Base-by-base conservation (phyloP, 2,888 invertebrate species). In the Halictus ligatus region DNA sequence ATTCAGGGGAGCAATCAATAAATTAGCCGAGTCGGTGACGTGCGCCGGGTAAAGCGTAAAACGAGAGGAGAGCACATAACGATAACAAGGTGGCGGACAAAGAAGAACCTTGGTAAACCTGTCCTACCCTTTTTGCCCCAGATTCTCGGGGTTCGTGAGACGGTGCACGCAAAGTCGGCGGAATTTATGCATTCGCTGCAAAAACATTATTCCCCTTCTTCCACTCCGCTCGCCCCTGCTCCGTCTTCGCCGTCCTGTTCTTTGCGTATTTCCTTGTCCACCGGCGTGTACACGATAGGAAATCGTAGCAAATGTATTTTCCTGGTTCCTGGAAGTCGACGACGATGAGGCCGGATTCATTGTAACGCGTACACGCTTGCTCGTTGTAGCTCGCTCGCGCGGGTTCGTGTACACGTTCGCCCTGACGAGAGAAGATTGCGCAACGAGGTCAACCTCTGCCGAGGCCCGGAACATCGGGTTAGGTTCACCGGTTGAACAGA, bases 71-170 rank as follows among this genome's bases (percentile, higher is more conserved):
- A 74, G 84, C 75, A 78, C 74, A 71, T 81, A 78, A 81, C 75
- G 87, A 80, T 82, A 82, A 83, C 89, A 85, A 89, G 88, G 88
- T 85, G 88, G 84, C 85, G 79, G 82, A 81, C 87, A 89, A 90
- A 85, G 85, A 88, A 88, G 85, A 88, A 87, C 89, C 91, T 89
- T 86, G 86, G 90, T 88, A 84, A 88, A 88, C 89, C 87, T 88
- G 91, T 89, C 82, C 83, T 80, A 85, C 88, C 84, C 85, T 89
- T 90, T 91, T 91, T 90, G 89, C 87, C 87, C 91, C 89, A 89
- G 90, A 91, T 91, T 90, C 90, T 82, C 85, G 81, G 87, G 88
- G 90, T 91, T 91, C 90, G 86, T 84, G 89, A 91, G 89, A 89
- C 91, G 90, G 88, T 86, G 89, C 89, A 82, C 89, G 90, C 90